A percentile compares a stretch with the other conserved stretches of the same genome.
Evolutionary conservation across 2,888 invertebrate species (phyloP).

Genomic region (Chrysolina americana): DNA sequence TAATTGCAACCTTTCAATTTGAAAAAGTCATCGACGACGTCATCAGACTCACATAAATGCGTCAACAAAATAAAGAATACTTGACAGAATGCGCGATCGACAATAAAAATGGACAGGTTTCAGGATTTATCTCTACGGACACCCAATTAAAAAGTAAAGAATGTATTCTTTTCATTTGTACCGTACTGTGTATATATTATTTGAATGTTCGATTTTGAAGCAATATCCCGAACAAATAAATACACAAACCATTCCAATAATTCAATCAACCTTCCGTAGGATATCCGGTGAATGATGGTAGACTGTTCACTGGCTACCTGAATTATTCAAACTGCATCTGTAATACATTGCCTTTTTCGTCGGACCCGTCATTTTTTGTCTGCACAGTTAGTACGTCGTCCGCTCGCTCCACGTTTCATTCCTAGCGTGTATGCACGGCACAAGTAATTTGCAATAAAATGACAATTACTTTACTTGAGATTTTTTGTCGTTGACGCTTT

Average conservation of each 20-base stretch:
- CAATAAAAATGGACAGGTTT: no score
- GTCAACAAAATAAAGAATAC: no score
- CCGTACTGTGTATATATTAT: no score
- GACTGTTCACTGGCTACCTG: slow-evolving; percentile 5
- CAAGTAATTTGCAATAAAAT: slow-evolving; percentile 39
- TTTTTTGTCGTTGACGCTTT: neutral
- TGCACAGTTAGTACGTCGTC: neutral
- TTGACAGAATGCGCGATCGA: no score
- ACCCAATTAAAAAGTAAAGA: no score
- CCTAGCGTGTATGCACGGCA: slow-evolving; percentile 46
- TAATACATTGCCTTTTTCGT: slow-evolving; percentile 12
- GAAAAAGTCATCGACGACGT: no score
- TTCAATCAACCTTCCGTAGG: neutral
- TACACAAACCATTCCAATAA: neutral
- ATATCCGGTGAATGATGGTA: neutral
- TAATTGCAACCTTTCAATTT: no score
- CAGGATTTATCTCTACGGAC: no score
- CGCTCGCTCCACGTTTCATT: slow-evolving; percentile 33
- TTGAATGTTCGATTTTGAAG: no score
- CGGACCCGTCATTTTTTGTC: neutral
- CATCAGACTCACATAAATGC: no score
- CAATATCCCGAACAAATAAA: no score
- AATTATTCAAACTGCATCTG: slow-evolving; percentile 20
- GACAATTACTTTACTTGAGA: slow-evolving; percentile 35
- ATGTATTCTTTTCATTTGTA: no score